Base-by-base conservation (phyloP, 2,888 invertebrate genomes). In the Gandaritis pyraliata region DNA sequence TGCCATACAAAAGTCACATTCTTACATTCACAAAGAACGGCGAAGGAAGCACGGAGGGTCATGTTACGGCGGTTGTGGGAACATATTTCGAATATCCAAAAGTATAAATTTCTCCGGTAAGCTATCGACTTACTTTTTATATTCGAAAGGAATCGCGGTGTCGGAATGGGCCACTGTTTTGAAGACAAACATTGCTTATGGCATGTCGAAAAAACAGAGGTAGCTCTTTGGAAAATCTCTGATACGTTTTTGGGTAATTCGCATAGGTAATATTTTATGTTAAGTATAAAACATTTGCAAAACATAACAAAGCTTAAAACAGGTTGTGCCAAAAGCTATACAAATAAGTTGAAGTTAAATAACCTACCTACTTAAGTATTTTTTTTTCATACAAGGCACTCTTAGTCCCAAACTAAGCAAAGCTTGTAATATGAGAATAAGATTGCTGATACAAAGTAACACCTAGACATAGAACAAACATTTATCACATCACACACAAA, bases 111-210 rank as follows among this genome's bases (percentile, higher is more conserved):
- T 83, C 77, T 73, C 72, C 83, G 81, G 90, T 91, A 91, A 92
- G 92, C 91, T 91, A 91, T 92, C 88, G 91, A 90, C 91, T 92
- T 92, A 90, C 87, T 90, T 91, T 91, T 91, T 92, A 91, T 91
- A 90, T 90, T 86, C 90, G 76, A 78, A 71, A 77, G 79, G 83
- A 86, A 87, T 86, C 88, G 87, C 81, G 83, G 83, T 84, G 80
- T 75, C 73, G 80, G 83, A 87, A 90, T 87, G 86, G 87, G 77
- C 85, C 77, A 83, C 85, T 91, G 90, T 92, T 91, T 90, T 88
- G 76, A 86, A 85, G 83, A 85, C 86, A 91, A 91, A 92, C 90
- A 90, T 73, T 75, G 76, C 74, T 76, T 80, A 78, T 81, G 69
- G 56, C 64, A 68, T 73, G 69, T 69, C 72, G 61, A 64, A 64